Percentiles rank a stretch among this genome's conserved stretches.
Conservation (phyloP, 2,113 vertebrate genomes). For the Danio rerio region GRCz12tu NC_133188.1:18958501-18959000, state of each 20-base stretch:
- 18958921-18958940: constrained; percentile 32
- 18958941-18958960: constrained; percentile 37
- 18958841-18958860: constrained; percentile 75
- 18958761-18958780: constrained; percentile 75
- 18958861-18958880: constrained; percentile 72
- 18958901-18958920: constrained; percentile 49
- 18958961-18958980: constrained; percentile 26
- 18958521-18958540: constrained; percentile 68
- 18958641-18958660: constrained; percentile 28
- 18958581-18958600: constrained; percentile 67
- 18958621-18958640: constrained; percentile 47
- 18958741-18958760: constrained; percentile 68
- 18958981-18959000: constrained; percentile 32
- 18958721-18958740: constrained; percentile 56
- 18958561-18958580: constrained; percentile 75
- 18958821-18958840: constrained; percentile 63
- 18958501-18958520: constrained; percentile 74
- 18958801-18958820: constrained; percentile 72
- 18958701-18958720: constrained; percentile 58
- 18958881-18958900: constrained; percentile 65
- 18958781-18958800: constrained; percentile 76
- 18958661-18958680: constrained; percentile 49
- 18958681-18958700: constrained; percentile 27
- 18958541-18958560: constrained; percentile 74
- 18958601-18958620: constrained; percentile 26